phyloP scores from a whole-genome alignment of 1,140 invertebrate genomes.

The Neodiprion virginianus region DNA sequence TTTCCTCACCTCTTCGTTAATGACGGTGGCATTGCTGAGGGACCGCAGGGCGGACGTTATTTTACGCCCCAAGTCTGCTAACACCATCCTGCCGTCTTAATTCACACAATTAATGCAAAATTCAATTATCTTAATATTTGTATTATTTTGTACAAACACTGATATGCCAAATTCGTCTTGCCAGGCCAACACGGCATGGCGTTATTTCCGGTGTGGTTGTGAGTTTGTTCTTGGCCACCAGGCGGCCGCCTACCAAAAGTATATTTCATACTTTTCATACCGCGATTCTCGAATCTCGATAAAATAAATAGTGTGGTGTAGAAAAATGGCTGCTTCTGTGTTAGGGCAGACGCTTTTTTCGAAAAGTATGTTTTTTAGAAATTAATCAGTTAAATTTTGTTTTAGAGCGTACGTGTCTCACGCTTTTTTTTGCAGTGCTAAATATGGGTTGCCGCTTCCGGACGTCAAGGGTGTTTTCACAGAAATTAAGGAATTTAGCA shows the following conservation, averaged over 20 bases:
- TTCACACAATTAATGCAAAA: neutral
- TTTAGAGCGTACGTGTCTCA: neutral
- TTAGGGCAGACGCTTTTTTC: neutral
- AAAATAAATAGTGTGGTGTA: too few relatives aligned
- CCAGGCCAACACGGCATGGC: slow-evolving; percentile 14
- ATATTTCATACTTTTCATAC: too few relatives aligned
- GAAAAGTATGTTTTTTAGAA: neutral
- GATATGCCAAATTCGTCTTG: neutral
- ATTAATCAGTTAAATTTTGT: neutral
- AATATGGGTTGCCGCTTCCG: neutral
- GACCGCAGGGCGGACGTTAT: slow-evolving; percentile 98
- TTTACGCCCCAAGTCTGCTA: slow-evolving; percentile 99
- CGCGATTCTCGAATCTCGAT: too few relatives aligned
- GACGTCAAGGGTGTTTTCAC: neutral
- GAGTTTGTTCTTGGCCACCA: neutral
- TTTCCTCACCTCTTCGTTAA: slow-evolving; percentile 92
- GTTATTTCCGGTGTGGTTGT: neutral
- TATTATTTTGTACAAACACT: slow-evolving; percentile 15
- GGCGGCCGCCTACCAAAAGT: too few relatives aligned
- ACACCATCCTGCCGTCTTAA: slow-evolving; percentile 83
- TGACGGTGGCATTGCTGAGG: slow-evolving; percentile 97
- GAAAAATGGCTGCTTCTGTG: neutral
- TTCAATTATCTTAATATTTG: neutral
- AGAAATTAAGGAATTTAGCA: neutral
- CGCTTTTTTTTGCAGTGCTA: neutral